phyloP scores from a whole-genome alignment of 2,797 vertebrate genomes.

The Gallinago solitaria region DNA sequence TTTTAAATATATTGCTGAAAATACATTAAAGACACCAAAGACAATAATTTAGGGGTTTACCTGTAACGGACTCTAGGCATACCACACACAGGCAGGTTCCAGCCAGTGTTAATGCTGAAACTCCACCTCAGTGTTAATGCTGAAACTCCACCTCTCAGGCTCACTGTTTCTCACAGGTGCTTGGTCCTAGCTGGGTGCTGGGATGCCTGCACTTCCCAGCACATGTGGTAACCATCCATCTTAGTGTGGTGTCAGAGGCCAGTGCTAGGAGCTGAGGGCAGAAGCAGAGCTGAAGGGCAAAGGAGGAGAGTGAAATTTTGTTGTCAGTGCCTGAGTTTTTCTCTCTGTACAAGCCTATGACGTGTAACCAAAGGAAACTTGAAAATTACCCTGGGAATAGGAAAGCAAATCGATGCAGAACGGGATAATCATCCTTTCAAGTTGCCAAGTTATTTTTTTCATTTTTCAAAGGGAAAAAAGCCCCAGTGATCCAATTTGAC shows the following conservation, averaged over 20 bases:
- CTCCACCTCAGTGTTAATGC: background rate
- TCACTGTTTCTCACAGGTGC: background rate
- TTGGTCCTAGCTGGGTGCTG: background rate
- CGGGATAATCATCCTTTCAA: background rate
- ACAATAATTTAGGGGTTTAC: background rate
- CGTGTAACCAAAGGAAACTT: background rate
- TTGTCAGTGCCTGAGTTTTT: background rate
- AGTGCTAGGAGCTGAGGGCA: background rate
- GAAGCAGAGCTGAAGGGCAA: background rate
- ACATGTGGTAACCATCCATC: background rate
- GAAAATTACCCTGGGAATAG: background rate
- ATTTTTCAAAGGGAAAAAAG: background rate
- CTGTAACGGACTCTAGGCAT: background rate
- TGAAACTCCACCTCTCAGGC: background rate
- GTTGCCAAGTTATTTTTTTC: background rate
- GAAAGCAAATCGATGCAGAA: background rate
- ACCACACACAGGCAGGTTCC: background rate
- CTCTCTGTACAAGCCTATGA: background rate
- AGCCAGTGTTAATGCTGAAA: background rate
- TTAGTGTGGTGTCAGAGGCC: background rate
- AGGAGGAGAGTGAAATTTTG: background rate
- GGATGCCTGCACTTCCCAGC: background rate
- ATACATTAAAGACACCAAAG: background rate
- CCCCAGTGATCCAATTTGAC: background rate
- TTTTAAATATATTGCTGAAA: background rate